Base-by-base conservation (phyloP, 1,140 invertebrate genomes). In the Lepidostoma basale region DNA sequence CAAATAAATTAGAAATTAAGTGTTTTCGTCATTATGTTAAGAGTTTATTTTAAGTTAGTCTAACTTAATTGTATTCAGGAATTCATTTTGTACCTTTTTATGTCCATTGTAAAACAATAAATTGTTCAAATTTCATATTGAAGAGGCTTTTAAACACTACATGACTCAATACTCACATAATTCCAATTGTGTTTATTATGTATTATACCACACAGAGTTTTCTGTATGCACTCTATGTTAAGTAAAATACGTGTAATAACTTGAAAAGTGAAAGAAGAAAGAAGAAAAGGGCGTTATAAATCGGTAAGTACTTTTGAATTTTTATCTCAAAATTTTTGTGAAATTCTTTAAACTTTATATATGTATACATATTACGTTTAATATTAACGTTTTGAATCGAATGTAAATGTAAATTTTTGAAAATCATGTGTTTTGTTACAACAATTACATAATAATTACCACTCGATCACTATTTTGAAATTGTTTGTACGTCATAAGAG, bases 31-130 rank as follows among this genome's bases (percentile, higher is more conserved):
- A 59, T 59, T 59, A 59, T 30, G n/a, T 54, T 54, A 54, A 54
- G 54, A 40, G 40, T 59, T 28, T 47, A 63, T 10, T 16, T 16
- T 63, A 63, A 47, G 25, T 22, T 47, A 63, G 25, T 1, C 39
- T 62, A 62, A 30, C 25, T 33, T 49, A 23, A 42, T n/a, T 65
- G 62, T 65, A 65, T 6, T 40, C 28, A 22, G 44, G 39, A 54
- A 39, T 45, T 25, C 25, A 54, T 54, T 54, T 65, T 65, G 62
- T 65, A 65, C 62, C 62, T 65, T 65, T 63, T 65, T 65, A 65
- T 65, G 62, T 54, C 54, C 47, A 45, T 54, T 65, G 44, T 54
- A 52, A 52, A 26, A 33, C 62, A 65, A 65, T 65, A 65, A 65
- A 65, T 47, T 65, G 62, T 52, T 65, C 54, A 54, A 54, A 39